Evolutionary conservation across 2,888 invertebrate species (phyloP), one percentile per base, ranked within the genome.

Genomic region (Zygothrica quintamaculata): DNA sequence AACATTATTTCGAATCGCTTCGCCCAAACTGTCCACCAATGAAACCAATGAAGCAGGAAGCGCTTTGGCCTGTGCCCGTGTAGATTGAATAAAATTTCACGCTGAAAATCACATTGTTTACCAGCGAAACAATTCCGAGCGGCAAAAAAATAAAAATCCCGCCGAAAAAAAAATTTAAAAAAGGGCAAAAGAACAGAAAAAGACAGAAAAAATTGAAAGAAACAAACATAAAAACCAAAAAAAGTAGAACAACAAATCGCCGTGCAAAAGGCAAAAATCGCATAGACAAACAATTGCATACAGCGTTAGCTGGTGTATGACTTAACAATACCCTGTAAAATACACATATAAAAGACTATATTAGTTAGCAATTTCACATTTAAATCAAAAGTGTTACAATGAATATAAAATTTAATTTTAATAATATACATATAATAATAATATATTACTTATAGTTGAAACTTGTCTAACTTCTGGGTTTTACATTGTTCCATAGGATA

Each of bases 11-110:
- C 55, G 11, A 6, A 15, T 8, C 31, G 33, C 43, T 33, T 25
- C 3, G 22, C 18, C 29, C 66, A 70, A 65, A 52, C 66, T 58
- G 60, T 61, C 52, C 77, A 69, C 55, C 57, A 52, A 39, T 50
- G 73, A 44, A 11, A 36, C 39, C 60, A 51, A 33, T 55, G 59
- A 55, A 39, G 64, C 25, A 26, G 61, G 53, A 37, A 26, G 40
- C 39, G 56, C 52, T 37, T 51, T 65, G 56, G 52, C 48, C 61
- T 58, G 33, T 50, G 46, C 43, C 59, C 66, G 26, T 37, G 31
- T 37, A 65, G 69, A 81, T 79, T 77, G 84, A 85, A 82, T 82
- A 68, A 82, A 85, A 77, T 82, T 85, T 80, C 67, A 85, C 76
- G 77, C 74, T 71, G 84, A 69, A 84, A 79, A 71, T 82, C 84